phyloP scores from a whole-genome alignment of 64 coral and sea anemone genomes.

The Porites australiensis region DNA sequence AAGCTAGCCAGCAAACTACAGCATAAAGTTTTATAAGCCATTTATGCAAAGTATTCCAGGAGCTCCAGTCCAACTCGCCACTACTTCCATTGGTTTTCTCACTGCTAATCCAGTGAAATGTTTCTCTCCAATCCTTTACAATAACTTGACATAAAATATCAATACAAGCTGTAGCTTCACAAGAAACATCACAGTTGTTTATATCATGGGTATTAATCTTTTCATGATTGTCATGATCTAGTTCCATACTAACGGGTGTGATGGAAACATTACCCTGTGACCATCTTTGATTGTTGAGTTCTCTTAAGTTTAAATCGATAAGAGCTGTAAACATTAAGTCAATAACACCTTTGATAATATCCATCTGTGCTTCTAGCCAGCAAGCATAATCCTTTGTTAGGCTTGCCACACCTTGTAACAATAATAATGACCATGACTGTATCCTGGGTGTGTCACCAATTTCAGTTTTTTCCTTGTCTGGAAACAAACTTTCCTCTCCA shows the following conservation, averaged over 20 bases:
- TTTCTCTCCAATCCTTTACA: conserved; percentile 51
- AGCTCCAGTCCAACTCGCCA: not conserved
- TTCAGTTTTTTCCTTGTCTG: not conserved
- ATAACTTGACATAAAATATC: conserved; percentile 35
- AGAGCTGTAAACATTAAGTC: conserved; percentile 2
- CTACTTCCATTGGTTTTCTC: not conserved
- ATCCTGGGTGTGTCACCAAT: not conserved
- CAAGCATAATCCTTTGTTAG: not conserved
- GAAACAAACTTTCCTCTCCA: not conserved
- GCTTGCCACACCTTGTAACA: conserved; percentile 1
- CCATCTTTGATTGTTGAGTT: no score
- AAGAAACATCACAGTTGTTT: not conserved
- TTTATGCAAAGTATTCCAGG: conserved; percentile 61
- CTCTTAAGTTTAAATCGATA: not conserved
- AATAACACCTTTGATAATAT: conserved; percentile 6
- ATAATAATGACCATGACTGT: not conserved
- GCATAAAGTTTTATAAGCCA: conserved; percentile 49
- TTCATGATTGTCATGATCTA: not conserved
- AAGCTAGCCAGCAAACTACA: not conserved
- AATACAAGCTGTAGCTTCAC: conserved; percentile 3
- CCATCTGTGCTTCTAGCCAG: conserved; percentile 27
- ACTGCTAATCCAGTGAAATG: conserved; percentile 9
- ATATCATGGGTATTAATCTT: not conserved
- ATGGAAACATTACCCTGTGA: not conserved
- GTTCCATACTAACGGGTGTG: not conserved